Conservation (phyloP, 1,140 invertebrate species). For the Hesperophylax magnus region DNA sequence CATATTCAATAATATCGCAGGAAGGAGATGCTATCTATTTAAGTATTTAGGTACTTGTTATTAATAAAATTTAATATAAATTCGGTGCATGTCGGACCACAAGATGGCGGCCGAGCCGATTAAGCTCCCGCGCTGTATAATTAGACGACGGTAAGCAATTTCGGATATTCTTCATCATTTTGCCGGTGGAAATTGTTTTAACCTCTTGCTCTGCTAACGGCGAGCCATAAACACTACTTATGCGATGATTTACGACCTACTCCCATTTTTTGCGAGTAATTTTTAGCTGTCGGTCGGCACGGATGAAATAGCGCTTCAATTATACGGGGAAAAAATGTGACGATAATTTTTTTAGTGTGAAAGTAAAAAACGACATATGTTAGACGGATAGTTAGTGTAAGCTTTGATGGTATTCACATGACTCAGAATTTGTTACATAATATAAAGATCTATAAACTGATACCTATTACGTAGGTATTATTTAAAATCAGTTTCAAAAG, state of each 20-base stretch:
- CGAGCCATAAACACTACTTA: conserved; percentile 36
- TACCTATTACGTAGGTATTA: no score
- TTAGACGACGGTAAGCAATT: conserved; percentile 38
- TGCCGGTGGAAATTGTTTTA: conserved; percentile 37
- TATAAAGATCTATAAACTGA: no score
- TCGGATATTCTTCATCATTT: conserved; percentile 42
- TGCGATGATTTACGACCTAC: conserved; percentile 26
- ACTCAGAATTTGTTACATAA: no score
- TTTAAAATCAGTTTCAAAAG: no score
- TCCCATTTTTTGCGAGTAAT: conserved; percentile 30
- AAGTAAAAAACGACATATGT: conserved; percentile 18
- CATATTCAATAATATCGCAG: conserved; percentile 7
- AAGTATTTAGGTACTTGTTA: background rate
- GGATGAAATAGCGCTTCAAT: conserved; percentile 2
- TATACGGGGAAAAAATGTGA: background rate
- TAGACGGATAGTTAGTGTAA: background rate
- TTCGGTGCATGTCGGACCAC: background rate
- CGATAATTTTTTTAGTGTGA: background rate
- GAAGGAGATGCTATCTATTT: conserved; percentile 2
- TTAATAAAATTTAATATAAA: conserved; percentile 23
- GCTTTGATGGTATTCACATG: no score
- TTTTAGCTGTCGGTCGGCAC: conserved; percentile 1
- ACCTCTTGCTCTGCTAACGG: conserved; percentile 23
- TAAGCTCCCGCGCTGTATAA: conserved; percentile 33
- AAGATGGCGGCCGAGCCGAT: conserved; percentile 7